A percentile compares a stretch with the other conserved stretches of the same genome.
Conservation (phyloP, 2,888 invertebrate genomes). For the Phytoseiulus persimilis region DNA sequence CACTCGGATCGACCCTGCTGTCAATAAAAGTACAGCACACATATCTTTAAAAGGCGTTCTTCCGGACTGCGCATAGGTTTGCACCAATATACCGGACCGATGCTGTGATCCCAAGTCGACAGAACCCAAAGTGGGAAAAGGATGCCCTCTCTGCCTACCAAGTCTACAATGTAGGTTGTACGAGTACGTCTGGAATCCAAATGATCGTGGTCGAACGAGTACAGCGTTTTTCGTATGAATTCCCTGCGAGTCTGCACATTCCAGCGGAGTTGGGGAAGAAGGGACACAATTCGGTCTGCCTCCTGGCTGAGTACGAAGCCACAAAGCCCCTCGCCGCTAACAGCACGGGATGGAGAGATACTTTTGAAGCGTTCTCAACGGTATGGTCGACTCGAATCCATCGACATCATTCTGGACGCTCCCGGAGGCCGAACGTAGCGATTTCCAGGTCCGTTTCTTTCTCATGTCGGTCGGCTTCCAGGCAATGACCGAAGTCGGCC, state of each 20-base stretch:
- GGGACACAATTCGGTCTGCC: constrained; percentile 23
- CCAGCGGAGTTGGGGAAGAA: not conserved
- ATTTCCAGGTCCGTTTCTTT: too few species aligned
- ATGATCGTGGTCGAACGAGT: not conserved
- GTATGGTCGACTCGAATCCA: not conserved
- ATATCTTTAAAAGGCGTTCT: too few species aligned
- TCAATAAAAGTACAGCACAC: too few species aligned
- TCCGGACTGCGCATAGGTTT: not conserved
- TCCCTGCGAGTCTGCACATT: not conserved
- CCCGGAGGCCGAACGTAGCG: too few species aligned
- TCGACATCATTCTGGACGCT: too few species aligned
- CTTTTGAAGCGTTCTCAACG: not conserved
- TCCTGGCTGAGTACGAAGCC: constrained; percentile 26
- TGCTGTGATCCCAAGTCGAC: constrained; percentile 14
- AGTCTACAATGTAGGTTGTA: not conserved
- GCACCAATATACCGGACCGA: constrained; percentile 7
- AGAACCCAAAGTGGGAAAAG: constrained; percentile 11
- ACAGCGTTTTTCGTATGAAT: too few species aligned
- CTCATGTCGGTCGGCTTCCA: too few species aligned
- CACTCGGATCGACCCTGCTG: not conserved
- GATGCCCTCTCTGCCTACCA: constrained; percentile 12
- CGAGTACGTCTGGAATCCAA: not conserved
- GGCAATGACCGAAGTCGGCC: constrained; percentile 16
- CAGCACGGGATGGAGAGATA: constrained; percentile 6
- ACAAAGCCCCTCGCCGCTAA: not conserved